Conservation (phyloP, 2,888 invertebrate species). For the Hoplodrina ambigua region DNA sequence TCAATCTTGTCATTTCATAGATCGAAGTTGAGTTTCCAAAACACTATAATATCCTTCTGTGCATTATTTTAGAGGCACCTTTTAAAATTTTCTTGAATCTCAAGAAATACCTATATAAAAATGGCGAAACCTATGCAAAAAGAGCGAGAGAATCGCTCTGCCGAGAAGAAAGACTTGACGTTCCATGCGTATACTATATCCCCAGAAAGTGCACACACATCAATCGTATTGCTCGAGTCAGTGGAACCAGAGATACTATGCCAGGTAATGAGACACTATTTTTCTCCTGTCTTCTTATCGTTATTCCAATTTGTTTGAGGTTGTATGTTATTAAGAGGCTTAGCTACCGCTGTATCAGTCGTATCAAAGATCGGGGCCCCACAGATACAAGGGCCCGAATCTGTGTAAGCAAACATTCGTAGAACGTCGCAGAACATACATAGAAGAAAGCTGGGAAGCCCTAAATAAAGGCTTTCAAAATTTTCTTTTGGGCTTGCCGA, state of each 20-base stretch:
- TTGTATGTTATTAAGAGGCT: neutral
- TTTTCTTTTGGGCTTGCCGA: too few relatives aligned
- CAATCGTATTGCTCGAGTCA: constrained; percentile 84
- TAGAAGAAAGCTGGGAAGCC: too few relatives aligned
- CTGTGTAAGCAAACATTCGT: too few relatives aligned
- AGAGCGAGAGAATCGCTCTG: constrained; percentile 84
- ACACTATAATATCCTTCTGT: neutral
- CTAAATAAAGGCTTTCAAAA: too few relatives aligned
- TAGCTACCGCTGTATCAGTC: too few relatives aligned
- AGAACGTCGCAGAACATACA: too few relatives aligned
- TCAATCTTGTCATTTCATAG: constrained; percentile 5
- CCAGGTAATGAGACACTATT: constrained; percentile 73
- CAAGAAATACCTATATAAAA: constrained; percentile 3
- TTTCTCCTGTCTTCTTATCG: neutral
- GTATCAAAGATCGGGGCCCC: too few relatives aligned
- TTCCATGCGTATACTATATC: constrained; percentile 84
- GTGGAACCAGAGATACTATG: constrained; percentile 85
- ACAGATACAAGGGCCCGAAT: too few relatives aligned
- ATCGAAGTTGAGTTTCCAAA: neutral
- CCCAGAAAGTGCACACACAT: constrained; percentile 85
- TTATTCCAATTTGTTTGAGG: neutral
- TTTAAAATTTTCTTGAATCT: constrained; percentile 15
- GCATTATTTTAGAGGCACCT: too few relatives aligned
- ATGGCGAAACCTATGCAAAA: constrained; percentile 85
- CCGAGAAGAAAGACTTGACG: constrained; percentile 83